Conservation (phyloP, 2,113 vertebrate genomes). For the Anarrhichthys ocellatus region DNA sequence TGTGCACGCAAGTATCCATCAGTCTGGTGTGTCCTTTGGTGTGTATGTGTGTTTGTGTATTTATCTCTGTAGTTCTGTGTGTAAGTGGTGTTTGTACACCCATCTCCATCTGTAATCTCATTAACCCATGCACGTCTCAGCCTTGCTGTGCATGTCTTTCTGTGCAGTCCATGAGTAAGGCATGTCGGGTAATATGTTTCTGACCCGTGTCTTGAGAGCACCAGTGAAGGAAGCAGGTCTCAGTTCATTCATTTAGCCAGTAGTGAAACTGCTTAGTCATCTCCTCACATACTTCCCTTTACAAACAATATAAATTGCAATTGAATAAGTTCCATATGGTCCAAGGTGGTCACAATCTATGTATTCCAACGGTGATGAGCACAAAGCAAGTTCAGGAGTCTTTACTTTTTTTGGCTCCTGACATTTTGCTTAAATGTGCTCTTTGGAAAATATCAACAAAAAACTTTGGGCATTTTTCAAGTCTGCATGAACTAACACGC, state of each 20-base stretch:
- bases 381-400: background rate
- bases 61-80: background rate
- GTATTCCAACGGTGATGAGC: background rate
- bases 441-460: conserved; percentile 30
- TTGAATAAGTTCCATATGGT: background rate
- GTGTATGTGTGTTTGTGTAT: background rate
- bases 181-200: background rate
- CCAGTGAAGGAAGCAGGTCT: conserved; percentile 30
- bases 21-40: background rate
- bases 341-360: background rate
- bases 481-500: background rate
- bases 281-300: background rate
- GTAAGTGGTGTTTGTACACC: background rate
- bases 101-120: background rate
- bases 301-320: background rate
- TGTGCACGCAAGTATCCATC: background rate
- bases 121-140: background rate
- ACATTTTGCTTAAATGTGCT: conserved; percentile 38
- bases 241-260: conserved; percentile 43
- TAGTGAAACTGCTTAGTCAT: conserved; percentile 32
- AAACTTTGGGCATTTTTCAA: conserved; percentile 2
- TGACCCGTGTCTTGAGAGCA: conserved; percentile 28
- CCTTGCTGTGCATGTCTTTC: background rate
- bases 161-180: background rate
- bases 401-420: background rate